Evolutionary conservation across 2,113 vertebrate genomes (phyloP).

Genomic region (Serinus canaria): DNA sequence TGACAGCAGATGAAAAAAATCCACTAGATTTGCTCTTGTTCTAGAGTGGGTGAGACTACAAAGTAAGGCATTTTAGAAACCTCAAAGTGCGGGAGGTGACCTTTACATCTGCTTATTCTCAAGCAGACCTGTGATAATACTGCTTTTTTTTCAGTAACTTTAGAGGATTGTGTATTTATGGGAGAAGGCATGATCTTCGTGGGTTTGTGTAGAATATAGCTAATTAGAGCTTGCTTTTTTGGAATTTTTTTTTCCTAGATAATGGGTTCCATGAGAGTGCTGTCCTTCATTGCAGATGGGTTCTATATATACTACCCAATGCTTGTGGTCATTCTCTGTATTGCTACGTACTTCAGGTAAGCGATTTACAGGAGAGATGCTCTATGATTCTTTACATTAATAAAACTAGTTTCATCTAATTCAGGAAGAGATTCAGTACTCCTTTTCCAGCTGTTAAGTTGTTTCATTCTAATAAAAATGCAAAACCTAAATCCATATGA

Average conservation of each 20-base stretch:
- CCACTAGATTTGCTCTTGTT: neutral
- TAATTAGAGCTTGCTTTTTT: neutral
- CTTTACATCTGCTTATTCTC: neutral
- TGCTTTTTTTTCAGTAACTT: neutral
- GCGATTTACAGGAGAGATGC: neutral
- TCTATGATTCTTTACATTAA: neutral
- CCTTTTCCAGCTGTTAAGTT: neutral
- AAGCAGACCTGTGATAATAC: neutral
- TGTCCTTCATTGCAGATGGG: slow-evolving; percentile 91
- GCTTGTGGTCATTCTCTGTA: slow-evolving; percentile 91
- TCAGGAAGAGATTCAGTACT: neutral
- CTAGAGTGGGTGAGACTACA: neutral
- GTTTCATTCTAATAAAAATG: neutral
- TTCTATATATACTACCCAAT: slow-evolving; percentile 98
- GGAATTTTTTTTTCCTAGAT: slow-evolving; percentile 76
- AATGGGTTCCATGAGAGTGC: slow-evolving; percentile 92
- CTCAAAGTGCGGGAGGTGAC: neutral
- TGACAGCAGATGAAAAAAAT: neutral
- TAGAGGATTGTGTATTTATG: neutral
- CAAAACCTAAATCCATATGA: neutral
- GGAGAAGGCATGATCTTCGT: neutral
- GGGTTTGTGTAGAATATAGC: neutral
- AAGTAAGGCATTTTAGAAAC: neutral
- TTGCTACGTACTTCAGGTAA: slow-evolving; percentile 92
- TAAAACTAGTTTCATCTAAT: neutral